phyloP scores from a whole-genome alignment of 2,797 vertebrate genomes.

The Acridotheres tristis region DNA sequence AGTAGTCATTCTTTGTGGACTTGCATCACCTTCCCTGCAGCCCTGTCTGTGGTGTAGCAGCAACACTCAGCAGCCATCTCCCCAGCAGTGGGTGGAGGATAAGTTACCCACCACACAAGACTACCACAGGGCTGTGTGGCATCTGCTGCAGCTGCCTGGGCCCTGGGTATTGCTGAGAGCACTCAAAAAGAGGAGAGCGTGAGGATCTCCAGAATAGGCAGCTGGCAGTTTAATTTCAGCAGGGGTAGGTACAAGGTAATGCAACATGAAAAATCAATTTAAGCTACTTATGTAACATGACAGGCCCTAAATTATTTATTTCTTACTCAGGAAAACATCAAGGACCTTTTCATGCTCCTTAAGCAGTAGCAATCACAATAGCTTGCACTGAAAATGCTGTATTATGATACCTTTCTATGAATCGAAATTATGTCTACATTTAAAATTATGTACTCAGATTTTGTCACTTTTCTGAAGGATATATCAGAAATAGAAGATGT shows the following conservation, averaged over 20 bases:
- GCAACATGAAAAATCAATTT: constrained; percentile 46
- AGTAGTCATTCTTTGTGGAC: background rate
- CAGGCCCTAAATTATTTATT: constrained; percentile 49
- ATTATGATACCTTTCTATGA: background rate
- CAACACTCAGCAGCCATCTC: background rate
- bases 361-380: background rate
- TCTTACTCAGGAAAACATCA: constrained; percentile 37
- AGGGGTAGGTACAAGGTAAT: constrained; percentile 15
- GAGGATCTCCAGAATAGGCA: background rate
- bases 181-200: background rate
- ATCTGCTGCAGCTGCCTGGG: background rate
- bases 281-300: constrained; percentile 37
- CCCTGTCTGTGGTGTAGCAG: background rate
- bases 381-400: background rate
- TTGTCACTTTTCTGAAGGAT: constrained; percentile 23
- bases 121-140: background rate
- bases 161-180: background rate
- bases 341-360: constrained; percentile 7
- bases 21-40: background rate
- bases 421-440: background rate
- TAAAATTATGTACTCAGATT: background rate
- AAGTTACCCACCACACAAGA: background rate
- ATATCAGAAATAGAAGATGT: constrained; percentile 8
- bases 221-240: constrained; percentile 26
- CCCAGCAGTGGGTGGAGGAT: background rate